These are phyloP conservation scores for Danaus plexippus DNA, from an alignment of 1,140 invertebrate genomes.

Conservation along the genomic window DNA sequence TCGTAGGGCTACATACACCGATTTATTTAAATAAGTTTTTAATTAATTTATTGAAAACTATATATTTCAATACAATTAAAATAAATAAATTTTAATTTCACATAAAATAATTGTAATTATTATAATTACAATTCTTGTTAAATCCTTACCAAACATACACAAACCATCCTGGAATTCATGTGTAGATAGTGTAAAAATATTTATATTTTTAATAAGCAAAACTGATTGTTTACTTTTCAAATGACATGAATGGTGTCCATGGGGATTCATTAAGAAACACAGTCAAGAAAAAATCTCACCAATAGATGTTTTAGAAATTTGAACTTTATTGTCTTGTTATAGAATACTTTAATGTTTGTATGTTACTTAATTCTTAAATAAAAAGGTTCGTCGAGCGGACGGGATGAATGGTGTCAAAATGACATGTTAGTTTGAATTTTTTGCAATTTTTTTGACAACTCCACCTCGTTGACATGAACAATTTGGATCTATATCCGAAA, in stretches of 20 bases:
- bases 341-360: constrained; percentile 4
- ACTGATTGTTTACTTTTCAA: constrained; percentile 60
- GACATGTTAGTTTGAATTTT: constrained; percentile 59
- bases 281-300: constrained; percentile 41
- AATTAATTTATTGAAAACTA: no score
- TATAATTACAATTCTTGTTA: no score
- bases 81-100: no score
- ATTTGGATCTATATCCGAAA: constrained; percentile 10
- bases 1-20: no score
- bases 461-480: constrained; percentile 12
- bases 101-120: no score
- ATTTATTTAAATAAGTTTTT: no score
- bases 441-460: constrained; percentile 43
- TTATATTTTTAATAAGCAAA: constrained; percentile 37
- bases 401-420: constrained; percentile 68
- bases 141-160: no score
- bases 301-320: constrained; percentile 6
- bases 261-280: constrained; percentile 63
- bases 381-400: constrained; percentile 46
- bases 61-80: no score
- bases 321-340: constrained; percentile 8
- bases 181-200: constrained; percentile 11
- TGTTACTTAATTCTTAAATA: constrained; percentile 21
- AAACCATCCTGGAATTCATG: no score
- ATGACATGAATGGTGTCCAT: constrained; percentile 61